Evolutionary conservation across 2,113 vertebrate species (phyloP), one percentile per base, ranked within the genome.

Genomic region (Corythoichthys intestinalis): DNA sequence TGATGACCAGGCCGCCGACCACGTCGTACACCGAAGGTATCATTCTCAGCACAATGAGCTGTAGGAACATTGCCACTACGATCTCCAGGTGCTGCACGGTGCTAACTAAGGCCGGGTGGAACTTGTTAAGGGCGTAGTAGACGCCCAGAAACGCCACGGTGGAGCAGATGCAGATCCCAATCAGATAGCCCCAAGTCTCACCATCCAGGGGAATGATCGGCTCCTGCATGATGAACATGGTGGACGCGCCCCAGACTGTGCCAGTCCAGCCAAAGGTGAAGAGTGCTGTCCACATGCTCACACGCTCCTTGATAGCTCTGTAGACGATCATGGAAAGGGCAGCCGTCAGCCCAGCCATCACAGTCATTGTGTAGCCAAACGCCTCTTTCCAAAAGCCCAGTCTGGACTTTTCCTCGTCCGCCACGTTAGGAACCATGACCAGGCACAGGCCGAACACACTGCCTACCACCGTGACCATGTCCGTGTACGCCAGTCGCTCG

Each of bases 231-330:
- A 98, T 60, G 72, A 99, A 99, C 96, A 98, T 99, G 69, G 96
- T 98, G 72, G 95, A 98, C 0, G 92, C 88, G n/a, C 97, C 97
- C 96, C 97, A 99, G 41, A 94, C 87, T 0, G 93, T 97, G 83
- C 97, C 96, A 0, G 95, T 99, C 97, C 97, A 99, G 48, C 96
- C 96, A 35, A 99, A 99, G 47, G 96, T 99, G 87, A 99, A 98
- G 14, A 98, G 93, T 0, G 96, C 97, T 0, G 95, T 97, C 97
- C 97, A 98, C 96, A 99, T 98, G 91, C 96, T 98, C 79, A 98
- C 91, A 0, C 92, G 94, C 76, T 98, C 96, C 83, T 94, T 97
- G 77, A 98, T 96, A 82, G 96, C 96, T 69, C 96, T 93, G 73
- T 99, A 99, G 57, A 98, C 91, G 71, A 98, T 98, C 97, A 98